phyloP scores from a whole-genome alignment of 2,888 invertebrate species.

The Mesodorylaimus sp. region DNA sequence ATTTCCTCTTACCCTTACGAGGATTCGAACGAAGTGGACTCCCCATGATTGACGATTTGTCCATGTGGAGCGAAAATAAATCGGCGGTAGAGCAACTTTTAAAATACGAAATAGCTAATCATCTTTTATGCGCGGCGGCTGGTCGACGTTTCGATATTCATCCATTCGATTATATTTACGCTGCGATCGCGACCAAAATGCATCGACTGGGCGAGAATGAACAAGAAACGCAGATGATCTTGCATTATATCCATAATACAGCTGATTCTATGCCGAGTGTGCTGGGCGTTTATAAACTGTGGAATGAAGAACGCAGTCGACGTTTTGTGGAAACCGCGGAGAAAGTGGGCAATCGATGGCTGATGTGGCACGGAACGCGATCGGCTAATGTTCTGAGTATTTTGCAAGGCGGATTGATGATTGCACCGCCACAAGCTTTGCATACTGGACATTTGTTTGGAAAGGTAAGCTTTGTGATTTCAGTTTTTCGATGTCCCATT shows the following conservation, averaged over 20 bases:
- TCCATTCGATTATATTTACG: constrained; percentile 37
- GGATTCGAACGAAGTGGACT: constrained; percentile 34
- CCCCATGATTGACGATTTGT: constrained; percentile 28
- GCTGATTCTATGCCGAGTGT: constrained; percentile 2
- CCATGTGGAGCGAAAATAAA: constrained; percentile 26
- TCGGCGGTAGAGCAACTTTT: constrained; percentile 29
- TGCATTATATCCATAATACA: constrained; percentile 37
- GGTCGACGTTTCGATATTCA: constrained; percentile 18
- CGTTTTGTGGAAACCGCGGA: not conserved
- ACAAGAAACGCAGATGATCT: constrained; percentile 35
- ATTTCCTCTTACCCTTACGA: constrained; percentile 34
- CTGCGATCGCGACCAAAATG: constrained; percentile 32
- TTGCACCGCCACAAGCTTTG: constrained; percentile 34
- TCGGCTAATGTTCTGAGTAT: constrained; percentile 37
- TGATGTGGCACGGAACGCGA: constrained; percentile 39
- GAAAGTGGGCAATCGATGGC: constrained; percentile 18
- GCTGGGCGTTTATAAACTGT: not conserved
- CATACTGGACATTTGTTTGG: constrained; percentile 18
- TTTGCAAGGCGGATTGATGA: constrained; percentile 35
- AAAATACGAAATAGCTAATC: constrained; percentile 23
- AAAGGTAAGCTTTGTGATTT: not conserved
- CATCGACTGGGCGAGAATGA: constrained; percentile 21
- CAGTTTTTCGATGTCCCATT: not conserved
- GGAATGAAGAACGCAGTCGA: too few species aligned
- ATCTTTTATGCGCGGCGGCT: constrained; percentile 9